phyloP scores from a whole-genome alignment of 2,888 invertebrate genomes.

The Pasiphila rectangulata region DNA sequence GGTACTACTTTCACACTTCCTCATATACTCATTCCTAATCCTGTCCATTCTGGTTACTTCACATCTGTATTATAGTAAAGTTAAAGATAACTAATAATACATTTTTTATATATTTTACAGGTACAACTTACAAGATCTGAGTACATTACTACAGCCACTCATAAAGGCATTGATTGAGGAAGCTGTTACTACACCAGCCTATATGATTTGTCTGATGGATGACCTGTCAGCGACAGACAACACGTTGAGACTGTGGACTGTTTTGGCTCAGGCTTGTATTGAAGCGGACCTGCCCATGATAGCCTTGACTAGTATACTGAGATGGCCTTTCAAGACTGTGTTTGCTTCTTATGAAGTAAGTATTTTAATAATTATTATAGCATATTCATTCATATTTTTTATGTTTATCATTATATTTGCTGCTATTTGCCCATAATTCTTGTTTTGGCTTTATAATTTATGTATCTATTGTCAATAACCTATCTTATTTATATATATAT shows the following conservation, averaged over 20 bases:
- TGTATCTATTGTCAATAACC: no score
- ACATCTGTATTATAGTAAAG: no score
- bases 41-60: no score
- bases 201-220: constrained; percentile 32
- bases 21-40: no score
- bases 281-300: constrained; percentile 21
- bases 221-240: constrained; percentile 38
- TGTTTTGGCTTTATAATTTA: no score
- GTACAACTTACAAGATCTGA: constrained; percentile 23
- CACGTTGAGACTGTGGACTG: constrained; percentile 53
- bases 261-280: constrained; percentile 45
- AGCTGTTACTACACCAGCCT: background rate
- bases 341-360: constrained; percentile 13
- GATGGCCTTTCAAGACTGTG: constrained; percentile 54
- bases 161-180: background rate
- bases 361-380: background rate
- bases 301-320: constrained; percentile 3
- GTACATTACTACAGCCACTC: constrained; percentile 38
- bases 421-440: no score
- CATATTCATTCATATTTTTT: no score
- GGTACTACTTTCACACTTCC: no score
- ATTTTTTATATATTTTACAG: constrained; percentile 24
- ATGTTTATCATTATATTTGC: no score
- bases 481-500: no score
- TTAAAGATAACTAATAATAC: no score